These are phyloP conservation scores for Sphaeramia orbicularis DNA, from an alignment of 2,797 vertebrate genomes.

Conservation along the genomic window DNA sequence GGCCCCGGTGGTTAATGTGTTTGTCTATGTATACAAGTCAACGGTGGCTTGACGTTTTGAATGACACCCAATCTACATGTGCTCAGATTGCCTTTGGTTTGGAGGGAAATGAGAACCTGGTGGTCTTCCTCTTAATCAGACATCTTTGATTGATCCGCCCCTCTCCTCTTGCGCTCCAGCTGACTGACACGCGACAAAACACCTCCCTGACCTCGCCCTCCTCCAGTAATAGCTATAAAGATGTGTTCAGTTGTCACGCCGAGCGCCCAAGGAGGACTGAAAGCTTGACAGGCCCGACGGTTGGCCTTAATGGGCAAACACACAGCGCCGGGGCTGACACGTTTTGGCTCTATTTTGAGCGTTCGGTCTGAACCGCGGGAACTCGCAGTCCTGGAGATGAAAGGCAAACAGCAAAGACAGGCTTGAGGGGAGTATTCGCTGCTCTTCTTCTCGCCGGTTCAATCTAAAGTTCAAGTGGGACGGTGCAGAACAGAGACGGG, in stretches of 20 bases:
- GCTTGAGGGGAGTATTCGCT: slow-evolving; percentile 38
- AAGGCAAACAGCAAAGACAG: slow-evolving; percentile 59
- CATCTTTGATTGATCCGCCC: slow-evolving; percentile 77
- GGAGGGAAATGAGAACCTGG: slow-evolving; percentile 60
- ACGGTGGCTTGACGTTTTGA: slow-evolving; percentile 59
- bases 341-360: slow-evolving; percentile 20
- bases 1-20: slow-evolving; percentile 79
- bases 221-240: slow-evolving; percentile 56
- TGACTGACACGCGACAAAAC: slow-evolving; percentile 64
- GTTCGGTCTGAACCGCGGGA: slow-evolving; percentile 28
- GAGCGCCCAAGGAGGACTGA: slow-evolving; percentile 26
- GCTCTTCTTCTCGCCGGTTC: slow-evolving; percentile 40
- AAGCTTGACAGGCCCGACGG: slow-evolving; percentile 49
- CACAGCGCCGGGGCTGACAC: slow-evolving; percentile 6
- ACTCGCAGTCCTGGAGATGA: slow-evolving; percentile 43
- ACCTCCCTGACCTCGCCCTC: slow-evolving; percentile 47
- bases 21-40: slow-evolving; percentile 78
- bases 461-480: slow-evolving; percentile 55
- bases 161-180: slow-evolving; percentile 58
- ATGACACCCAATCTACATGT: slow-evolving; percentile 86
- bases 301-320: slow-evolving; percentile 57
- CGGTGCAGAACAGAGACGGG: slow-evolving; percentile 22
- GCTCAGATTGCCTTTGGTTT: slow-evolving; percentile 57
- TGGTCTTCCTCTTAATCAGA: slow-evolving; percentile 75
- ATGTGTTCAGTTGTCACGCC: slow-evolving; percentile 38